Conservation (phyloP, 2,113 vertebrate species). For the Chaetodon trifascialis region DNA sequence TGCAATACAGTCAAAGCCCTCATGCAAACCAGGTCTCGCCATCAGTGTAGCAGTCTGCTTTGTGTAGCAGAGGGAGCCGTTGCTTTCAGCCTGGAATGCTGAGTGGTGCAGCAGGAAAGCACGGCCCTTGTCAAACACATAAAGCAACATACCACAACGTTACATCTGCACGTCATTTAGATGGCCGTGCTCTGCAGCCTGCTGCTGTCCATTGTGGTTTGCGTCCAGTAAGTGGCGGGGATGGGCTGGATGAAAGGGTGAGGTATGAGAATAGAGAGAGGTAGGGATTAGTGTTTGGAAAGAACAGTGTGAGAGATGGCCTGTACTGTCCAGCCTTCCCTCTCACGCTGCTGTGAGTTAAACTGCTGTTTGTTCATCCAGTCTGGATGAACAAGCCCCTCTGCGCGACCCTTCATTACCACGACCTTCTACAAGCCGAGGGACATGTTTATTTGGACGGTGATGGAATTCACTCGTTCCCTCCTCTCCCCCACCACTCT, state of each 20-base stretch:
- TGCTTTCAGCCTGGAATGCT: conserved; percentile 55
- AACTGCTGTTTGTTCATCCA: conserved; percentile 20
- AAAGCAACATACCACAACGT: conserved; percentile 29
- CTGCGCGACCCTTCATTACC: conserved; percentile 29
- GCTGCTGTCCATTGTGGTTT: background rate
- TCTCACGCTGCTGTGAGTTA: background rate
- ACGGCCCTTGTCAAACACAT: conserved; percentile 40
- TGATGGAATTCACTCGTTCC: conserved; percentile 38
- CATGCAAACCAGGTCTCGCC: conserved; percentile 70
- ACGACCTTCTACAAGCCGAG: background rate
- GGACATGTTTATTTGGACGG: conserved; percentile 56
- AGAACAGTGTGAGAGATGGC: conserved; percentile 15
- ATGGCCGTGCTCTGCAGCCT: background rate
- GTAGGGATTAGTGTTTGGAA: background rate
- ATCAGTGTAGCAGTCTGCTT: conserved; percentile 47
- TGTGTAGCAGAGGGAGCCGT: conserved; percentile 63
- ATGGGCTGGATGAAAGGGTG: conserved; percentile 4
- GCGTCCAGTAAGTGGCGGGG: background rate
- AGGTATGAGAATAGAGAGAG: background rate
- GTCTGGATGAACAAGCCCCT: conserved; percentile 2
- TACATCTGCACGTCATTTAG: conserved; percentile 11
- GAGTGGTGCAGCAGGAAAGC: conserved; percentile 43
- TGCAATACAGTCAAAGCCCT: conserved; percentile 51
- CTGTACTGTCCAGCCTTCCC: conserved; percentile 8
- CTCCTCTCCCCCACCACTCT: background rate